These are phyloP conservation scores for Paracanthobrama guichenoti DNA, from an alignment of 2,113 vertebrate species.

Conservation along the genomic window DNA sequence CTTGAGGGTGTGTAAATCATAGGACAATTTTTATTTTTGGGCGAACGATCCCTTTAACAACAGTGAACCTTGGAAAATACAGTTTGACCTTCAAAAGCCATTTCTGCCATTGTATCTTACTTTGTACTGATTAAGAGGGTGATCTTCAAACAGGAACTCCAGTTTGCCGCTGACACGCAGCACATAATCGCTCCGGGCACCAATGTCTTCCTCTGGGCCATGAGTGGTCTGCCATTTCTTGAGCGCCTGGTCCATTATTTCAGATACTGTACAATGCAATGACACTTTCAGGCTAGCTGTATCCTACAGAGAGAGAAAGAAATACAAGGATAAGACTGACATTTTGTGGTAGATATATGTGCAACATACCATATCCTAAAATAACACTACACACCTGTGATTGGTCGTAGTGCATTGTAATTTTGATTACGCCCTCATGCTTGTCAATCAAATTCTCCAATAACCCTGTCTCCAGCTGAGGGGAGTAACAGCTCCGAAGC, in stretches of 20 bases:
- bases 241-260: slow-evolving; percentile 87
- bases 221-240: slow-evolving; percentile 92
- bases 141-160: slow-evolving; percentile 91
- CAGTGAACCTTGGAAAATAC: not conserved
- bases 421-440: slow-evolving; percentile 83
- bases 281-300: slow-evolving; percentile 90
- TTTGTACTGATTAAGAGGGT: slow-evolving; percentile 90
- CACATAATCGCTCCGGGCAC: slow-evolving; percentile 81
- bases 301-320: slow-evolving; percentile 73
- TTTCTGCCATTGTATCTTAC: slow-evolving; percentile 65
- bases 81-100: not conserved
- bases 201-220: slow-evolving; percentile 82
- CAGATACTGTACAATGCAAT: slow-evolving; percentile 81
- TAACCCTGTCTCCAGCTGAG: slow-evolving; percentile 80
- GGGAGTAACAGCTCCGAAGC: slow-evolving; percentile 88
- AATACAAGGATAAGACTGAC: not conserved
- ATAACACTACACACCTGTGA: slow-evolving; percentile 81
- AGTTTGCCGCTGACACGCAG: slow-evolving; percentile 88
- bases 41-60: not conserved
- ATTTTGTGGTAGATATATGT: not conserved
- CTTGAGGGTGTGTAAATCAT: too few species aligned
- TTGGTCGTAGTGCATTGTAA: slow-evolving; percentile 92
- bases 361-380: not conserved
- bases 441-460: slow-evolving; percentile 81
- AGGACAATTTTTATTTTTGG: too few species aligned